phyloP scores from a whole-genome alignment of 35 echinoderm and acorn worm species.

The Heliocidaris tuberculata region DNA sequence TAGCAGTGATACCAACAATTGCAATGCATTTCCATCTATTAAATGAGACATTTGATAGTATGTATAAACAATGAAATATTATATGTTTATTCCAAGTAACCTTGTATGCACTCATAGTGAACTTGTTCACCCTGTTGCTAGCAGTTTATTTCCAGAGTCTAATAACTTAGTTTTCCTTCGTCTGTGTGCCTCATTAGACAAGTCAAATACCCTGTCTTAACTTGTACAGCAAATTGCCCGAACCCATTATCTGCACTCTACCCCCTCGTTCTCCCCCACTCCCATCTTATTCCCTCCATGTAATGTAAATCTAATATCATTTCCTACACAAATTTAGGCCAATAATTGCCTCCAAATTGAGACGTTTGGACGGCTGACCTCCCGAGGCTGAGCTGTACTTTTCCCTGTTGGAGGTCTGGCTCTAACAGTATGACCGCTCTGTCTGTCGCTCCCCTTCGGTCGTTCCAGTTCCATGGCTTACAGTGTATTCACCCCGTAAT shows the following conservation, averaged over 20 bases:
- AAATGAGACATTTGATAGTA: too few relatives aligned
- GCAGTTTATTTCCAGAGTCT: neutral
- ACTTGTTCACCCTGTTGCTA: neutral
- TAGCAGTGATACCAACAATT: too few relatives aligned
- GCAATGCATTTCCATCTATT: too few relatives aligned
- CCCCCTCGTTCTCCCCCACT: neutral
- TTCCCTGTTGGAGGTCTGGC: slow-evolving; percentile 13
- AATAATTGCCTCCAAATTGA: slow-evolving; percentile 40
- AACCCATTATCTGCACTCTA: slow-evolving; percentile 1
- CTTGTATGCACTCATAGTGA: neutral
- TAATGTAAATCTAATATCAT: slow-evolving; percentile 40
- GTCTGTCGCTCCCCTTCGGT: neutral
- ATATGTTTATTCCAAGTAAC: neutral
- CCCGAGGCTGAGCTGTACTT: neutral
- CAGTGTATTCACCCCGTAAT: neutral
- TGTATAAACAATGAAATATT: too few relatives aligned
- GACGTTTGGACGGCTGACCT: neutral
- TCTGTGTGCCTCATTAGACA: neutral
- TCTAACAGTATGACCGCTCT: neutral
- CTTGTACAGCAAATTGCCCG: slow-evolving; percentile 11
- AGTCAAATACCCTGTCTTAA: neutral
- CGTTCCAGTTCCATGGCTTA: neutral
- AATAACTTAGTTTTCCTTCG: neutral
- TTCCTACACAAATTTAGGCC: slow-evolving; percentile 19
- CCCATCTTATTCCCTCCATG: neutral